Evolutionary conservation across 2,797 vertebrate species (phyloP).

Genomic region (Chrysocyon brachyurus): DNA sequence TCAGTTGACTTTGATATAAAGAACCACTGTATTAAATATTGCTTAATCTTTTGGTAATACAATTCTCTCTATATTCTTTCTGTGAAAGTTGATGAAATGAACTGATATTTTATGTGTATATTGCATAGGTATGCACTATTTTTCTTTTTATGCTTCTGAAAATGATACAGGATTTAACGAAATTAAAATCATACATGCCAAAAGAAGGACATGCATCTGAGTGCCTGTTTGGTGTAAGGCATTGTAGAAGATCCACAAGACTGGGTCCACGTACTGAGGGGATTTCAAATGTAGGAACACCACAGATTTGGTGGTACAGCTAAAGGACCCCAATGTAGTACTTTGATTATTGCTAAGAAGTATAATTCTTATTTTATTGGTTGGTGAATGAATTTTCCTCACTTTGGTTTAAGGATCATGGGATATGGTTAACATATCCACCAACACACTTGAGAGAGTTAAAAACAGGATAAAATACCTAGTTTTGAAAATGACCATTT

Average conservation of each 20-base stretch:
- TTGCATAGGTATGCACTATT: neutral
- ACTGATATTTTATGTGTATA: neutral
- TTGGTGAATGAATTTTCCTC: neutral
- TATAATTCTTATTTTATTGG: neutral
- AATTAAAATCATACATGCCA: neutral
- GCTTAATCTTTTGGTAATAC: neutral
- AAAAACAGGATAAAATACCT: slow-evolving; percentile 37
- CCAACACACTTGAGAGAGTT: neutral
- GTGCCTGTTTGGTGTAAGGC: neutral
- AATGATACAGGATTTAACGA: neutral
- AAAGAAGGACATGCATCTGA: neutral
- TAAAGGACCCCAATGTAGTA: neutral
- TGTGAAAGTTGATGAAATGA: neutral
- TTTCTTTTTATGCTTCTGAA: slow-evolving; percentile 8
- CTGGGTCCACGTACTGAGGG: neutral
- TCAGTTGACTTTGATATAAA: neutral
- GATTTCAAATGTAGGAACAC: neutral
- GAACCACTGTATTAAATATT: neutral
- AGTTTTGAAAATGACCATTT: slow-evolving; percentile 26
- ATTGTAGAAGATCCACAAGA: neutral
- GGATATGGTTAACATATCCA: neutral
- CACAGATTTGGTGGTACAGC: neutral
- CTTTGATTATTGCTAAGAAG: neutral
- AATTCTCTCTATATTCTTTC: neutral
- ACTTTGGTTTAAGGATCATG: neutral